Evolutionary conservation across 92 coral and sea anemone genomes (phyloP).

Genomic region (Isaurus tuberculatus): DNA sequence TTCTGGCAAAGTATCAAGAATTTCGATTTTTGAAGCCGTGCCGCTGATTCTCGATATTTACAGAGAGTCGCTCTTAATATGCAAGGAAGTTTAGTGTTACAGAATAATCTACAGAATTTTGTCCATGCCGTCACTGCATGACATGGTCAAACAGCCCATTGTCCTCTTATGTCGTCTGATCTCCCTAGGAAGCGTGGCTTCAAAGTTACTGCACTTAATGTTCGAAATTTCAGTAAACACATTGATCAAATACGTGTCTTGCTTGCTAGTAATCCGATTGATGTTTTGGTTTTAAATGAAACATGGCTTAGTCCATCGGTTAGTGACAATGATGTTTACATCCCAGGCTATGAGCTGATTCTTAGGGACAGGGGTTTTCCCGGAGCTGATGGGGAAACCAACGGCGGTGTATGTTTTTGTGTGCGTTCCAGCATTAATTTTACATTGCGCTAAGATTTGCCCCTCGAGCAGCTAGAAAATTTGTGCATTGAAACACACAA

Average conservation of each 20-base stretch:
- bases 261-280: neutral
- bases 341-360: neutral
- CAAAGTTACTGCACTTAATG: neutral
- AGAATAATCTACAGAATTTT: neutral
- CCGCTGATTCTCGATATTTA: too few relatives aligned
- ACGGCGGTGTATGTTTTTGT: conserved; percentile 44
- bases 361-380: conserved; percentile 8
- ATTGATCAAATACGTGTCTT: neutral
- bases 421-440: conserved; percentile 29
- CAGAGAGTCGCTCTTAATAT: too few relatives aligned
- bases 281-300: neutral
- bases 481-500: conserved; percentile 35
- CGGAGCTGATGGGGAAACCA: conserved; percentile 13
- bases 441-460: conserved; percentile 31
- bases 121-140: neutral
- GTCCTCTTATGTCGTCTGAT: neutral
- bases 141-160: neutral
- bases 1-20: too few relatives aligned
- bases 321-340: neutral
- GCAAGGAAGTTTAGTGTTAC: too few relatives aligned
- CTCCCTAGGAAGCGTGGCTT: neutral
- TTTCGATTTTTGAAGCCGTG: too few relatives aligned
- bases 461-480: conserved; percentile 17
- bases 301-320: neutral
- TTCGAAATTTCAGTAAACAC: neutral